phyloP scores from a whole-genome alignment of 2,797 vertebrate species.

The Myoxocephalus aenaeus region DNA sequence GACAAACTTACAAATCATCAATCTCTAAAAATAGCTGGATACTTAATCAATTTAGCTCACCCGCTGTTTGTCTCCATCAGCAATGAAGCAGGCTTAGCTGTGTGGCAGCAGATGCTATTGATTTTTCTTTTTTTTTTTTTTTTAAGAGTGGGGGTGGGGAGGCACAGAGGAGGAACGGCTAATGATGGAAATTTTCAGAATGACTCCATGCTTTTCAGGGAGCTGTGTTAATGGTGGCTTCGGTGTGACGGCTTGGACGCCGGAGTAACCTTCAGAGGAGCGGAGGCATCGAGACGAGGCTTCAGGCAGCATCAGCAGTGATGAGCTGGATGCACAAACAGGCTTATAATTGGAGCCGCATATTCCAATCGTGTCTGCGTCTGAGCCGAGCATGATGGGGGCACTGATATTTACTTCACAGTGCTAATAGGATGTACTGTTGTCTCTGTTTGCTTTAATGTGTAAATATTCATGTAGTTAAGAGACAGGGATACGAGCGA shows the following conservation, averaged over 20 bases:
- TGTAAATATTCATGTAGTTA: slow-evolving; percentile 60
- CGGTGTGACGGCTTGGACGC: slow-evolving; percentile 62
- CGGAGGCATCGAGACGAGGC: slow-evolving; percentile 50
- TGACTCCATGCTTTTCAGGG: slow-evolving; percentile 73
- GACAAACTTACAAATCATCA: slow-evolving; percentile 71
- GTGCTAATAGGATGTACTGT: slow-evolving; percentile 61
- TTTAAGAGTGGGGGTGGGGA: slow-evolving; percentile 54
- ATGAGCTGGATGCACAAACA: slow-evolving; percentile 42
- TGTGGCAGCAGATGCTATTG: slow-evolving; percentile 76
- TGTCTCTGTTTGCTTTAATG: slow-evolving; percentile 51
- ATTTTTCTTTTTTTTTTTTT: slow-evolving; percentile 63
- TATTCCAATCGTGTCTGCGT: slow-evolving; percentile 57
- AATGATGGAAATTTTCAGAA: slow-evolving; percentile 78
- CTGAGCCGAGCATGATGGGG: slow-evolving; percentile 41
- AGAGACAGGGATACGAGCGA: slow-evolving; percentile 35
- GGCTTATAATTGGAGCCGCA: slow-evolving; percentile 58
- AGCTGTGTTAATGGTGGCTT: slow-evolving; percentile 69
- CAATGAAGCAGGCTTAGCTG: slow-evolving; percentile 69
- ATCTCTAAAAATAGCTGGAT: slow-evolving; percentile 76
- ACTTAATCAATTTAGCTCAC: slow-evolving; percentile 82
- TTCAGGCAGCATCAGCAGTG: slow-evolving; percentile 38
- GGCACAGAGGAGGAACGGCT: slow-evolving; percentile 51
- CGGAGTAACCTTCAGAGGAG: slow-evolving; percentile 67
- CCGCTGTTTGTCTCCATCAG: slow-evolving; percentile 75
- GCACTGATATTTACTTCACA: slow-evolving; percentile 60